These are phyloP conservation scores for Meloidogyne hapla DNA, from an alignment of 1,140 invertebrate species.

Conservation along the genomic window DNA sequence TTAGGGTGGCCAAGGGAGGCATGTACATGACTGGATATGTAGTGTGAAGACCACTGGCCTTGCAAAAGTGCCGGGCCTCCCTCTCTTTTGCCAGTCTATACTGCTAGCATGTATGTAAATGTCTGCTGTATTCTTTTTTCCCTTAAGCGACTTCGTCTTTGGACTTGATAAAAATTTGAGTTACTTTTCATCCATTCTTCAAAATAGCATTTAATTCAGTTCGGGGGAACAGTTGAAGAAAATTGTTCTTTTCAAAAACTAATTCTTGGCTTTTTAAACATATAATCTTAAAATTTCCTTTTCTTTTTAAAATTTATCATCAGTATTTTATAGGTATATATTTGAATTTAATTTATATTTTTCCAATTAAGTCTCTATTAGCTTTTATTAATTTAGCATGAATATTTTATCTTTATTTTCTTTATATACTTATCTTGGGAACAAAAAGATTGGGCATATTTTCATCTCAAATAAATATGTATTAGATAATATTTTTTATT, in stretches of 20 bases:
- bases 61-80: background rate
- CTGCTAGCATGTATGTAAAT: background rate
- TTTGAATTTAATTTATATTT: too few species aligned
- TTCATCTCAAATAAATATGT: background rate
- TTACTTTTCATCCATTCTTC: background rate
- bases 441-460: background rate
- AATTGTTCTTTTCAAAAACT: too few species aligned
- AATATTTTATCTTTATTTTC: too few species aligned
- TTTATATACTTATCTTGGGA: too few species aligned
- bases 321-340: too few species aligned
- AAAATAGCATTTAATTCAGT: background rate
- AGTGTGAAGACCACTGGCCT: background rate
- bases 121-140: background rate
- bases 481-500: background rate
- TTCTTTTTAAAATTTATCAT: too few species aligned
- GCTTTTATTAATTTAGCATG: too few species aligned
- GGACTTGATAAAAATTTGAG: background rate
- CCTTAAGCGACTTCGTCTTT: background rate
- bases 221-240: background rate
- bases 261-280: too few species aligned
- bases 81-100: background rate
- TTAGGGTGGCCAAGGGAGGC: background rate
- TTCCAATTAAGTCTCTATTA: too few species aligned
- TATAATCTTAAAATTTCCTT: too few species aligned
- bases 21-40: background rate